phyloP scores from a whole-genome alignment of 2,888 invertebrate species.

The Drosophila mimetica region DNA sequence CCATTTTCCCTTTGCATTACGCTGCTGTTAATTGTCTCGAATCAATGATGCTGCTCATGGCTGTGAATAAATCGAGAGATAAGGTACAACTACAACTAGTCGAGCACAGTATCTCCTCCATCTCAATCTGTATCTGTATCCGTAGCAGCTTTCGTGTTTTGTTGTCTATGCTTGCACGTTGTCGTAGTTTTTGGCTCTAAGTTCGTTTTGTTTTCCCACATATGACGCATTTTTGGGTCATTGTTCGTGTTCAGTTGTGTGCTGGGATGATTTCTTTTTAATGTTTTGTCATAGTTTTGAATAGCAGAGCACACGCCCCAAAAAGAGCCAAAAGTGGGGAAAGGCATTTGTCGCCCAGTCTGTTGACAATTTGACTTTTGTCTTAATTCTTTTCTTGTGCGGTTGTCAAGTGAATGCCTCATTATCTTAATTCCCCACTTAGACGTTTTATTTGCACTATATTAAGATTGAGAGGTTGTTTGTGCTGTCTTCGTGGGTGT shows the following conservation, averaged over 20 bases:
- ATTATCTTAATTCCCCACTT: constrained; percentile 22
- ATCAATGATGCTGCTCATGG: constrained; percentile 39
- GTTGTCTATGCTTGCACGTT: constrained; percentile 23
- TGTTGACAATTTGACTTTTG: constrained; percentile 37
- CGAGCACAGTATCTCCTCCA: background rate
- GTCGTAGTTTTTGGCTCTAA: constrained; percentile 13
- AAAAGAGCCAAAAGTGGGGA: constrained; percentile 9
- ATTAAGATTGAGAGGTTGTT: constrained; percentile 2
- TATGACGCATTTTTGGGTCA: constrained; percentile 35
- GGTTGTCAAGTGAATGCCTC: constrained; percentile 28
- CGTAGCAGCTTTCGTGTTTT: constrained; percentile 7
- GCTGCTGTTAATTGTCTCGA: constrained; percentile 46
- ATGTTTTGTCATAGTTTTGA: constrained; percentile 36
- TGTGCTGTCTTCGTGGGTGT: background rate
- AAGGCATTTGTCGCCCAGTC: constrained; percentile 11
- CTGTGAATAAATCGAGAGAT: constrained; percentile 10
- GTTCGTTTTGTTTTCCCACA: constrained; percentile 16
- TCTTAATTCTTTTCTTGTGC: constrained; percentile 12
- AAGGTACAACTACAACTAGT: constrained; percentile 3
- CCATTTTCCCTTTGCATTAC: constrained; percentile 20
- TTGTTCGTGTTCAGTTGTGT: constrained; percentile 28
- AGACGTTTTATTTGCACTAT: constrained; percentile 14
- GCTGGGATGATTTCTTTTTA: constrained; percentile 28
- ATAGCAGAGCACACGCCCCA: constrained; percentile 10
- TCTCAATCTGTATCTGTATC: constrained; percentile 20